Evolutionary conservation across 2,888 invertebrate genomes (phyloP).

Genomic region (Anoplius nigerrimus): DNA sequence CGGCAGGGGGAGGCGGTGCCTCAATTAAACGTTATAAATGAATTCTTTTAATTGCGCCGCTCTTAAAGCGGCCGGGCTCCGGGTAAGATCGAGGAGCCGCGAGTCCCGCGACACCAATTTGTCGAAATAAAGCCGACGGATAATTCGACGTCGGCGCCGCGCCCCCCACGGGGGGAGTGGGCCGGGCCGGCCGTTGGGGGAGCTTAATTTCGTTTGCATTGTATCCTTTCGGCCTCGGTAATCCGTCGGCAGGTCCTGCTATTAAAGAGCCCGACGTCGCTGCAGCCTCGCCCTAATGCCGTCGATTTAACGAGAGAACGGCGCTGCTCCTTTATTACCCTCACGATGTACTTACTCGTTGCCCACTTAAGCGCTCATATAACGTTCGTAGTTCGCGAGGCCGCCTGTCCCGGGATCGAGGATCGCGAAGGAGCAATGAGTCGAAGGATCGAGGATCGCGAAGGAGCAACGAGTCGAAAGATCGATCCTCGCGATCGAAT

Average conservation of each 20-base stretch:
- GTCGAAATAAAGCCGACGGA: slow-evolving; percentile 35
- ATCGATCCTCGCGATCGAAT: slow-evolving; percentile 5
- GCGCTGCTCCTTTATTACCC: slow-evolving; percentile 18
- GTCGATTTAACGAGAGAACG: slow-evolving; percentile 39
- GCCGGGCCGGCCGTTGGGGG: slow-evolving; percentile 7
- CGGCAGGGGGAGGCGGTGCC: no score
- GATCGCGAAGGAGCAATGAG: not conserved
- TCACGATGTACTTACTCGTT: not conserved
- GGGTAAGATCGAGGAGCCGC: no score
- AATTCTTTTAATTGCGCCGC: no score
- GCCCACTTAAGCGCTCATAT: not conserved
- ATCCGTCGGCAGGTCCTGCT: slow-evolving; percentile 39
- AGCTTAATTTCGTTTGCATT: slow-evolving; percentile 46
- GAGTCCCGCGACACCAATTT: slow-evolving; percentile 32
- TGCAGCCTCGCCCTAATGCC: slow-evolving; percentile 10
- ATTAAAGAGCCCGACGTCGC: slow-evolving; percentile 28
- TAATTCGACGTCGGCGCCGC: slow-evolving; percentile 13
- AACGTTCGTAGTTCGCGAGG: slow-evolving; percentile 20
- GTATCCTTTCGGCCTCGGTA: slow-evolving; percentile 26
- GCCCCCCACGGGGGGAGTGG: slow-evolving; percentile 37
- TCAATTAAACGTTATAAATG: no score
- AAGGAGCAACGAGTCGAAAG: not conserved
- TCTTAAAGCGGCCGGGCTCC: no score
- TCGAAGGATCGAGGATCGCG: not conserved
- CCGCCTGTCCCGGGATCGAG: no score